phyloP scores from a whole-genome alignment of 2,888 invertebrate genomes.

The Phanerotoma sp. region DNA sequence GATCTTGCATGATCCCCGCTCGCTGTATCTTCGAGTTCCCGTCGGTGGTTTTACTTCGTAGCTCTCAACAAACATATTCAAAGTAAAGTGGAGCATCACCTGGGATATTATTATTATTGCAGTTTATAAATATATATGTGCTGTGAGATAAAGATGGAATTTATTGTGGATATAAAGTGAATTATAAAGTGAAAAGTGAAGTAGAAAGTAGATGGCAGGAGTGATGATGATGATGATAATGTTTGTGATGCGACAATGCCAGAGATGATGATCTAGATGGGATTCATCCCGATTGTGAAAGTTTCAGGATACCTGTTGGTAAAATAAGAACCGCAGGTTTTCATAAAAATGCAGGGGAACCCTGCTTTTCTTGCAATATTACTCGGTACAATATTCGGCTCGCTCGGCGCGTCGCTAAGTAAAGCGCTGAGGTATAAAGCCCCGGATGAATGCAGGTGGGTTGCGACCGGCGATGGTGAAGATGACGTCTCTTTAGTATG shows the following conservation, averaged over 20 bases:
- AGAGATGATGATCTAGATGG: conserved; percentile 32
- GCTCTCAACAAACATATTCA: neutral
- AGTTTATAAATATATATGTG: conserved; percentile 2
- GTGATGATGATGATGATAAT: neutral
- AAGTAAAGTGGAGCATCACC: no score
- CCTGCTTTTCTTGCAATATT: conserved; percentile 64
- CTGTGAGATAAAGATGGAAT: conserved; percentile 14
- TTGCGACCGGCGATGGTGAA: conserved; percentile 67
- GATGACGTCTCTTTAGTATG: conserved; percentile 73
- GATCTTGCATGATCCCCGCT: conserved; percentile 34
- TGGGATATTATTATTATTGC: neutral
- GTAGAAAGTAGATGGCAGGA: conserved; percentile 6
- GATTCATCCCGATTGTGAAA: conserved; percentile 22
- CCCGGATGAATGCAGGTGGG: conserved; percentile 81
- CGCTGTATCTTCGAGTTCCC: conserved; percentile 25
- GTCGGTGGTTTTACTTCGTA: conserved; percentile 2
- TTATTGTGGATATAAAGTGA: conserved; percentile 17
- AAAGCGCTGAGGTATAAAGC: conserved; percentile 71
- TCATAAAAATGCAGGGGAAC: conserved; percentile 57
- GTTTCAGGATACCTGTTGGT: conserved; percentile 14
- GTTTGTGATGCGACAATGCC: neutral
- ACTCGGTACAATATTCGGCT: conserved; percentile 65
- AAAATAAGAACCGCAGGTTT: conserved; percentile 28
- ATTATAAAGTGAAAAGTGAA: conserved; percentile 3
- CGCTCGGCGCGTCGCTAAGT: conserved; percentile 64